Percentiles rank a stretch among this genome's conserved stretches.
Conservation (phyloP, 1,140 invertebrate genomes). For the Dolichoris vasculosae region DNA sequence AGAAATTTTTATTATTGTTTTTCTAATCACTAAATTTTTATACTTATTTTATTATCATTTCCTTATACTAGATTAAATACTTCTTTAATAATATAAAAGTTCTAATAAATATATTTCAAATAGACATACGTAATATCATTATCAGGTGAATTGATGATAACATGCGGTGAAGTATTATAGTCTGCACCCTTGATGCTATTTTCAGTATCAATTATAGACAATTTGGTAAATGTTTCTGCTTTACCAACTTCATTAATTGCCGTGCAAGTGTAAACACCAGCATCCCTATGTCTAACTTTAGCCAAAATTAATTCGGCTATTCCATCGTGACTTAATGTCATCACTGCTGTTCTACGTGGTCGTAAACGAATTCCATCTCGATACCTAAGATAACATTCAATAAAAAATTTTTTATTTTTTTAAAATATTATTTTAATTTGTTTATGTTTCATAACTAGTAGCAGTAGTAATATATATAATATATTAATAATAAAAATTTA, state of each 20-base stretch:
- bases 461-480: too few species aligned
- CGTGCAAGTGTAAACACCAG: constrained; percentile 90
- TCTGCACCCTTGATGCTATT: constrained; percentile 42
- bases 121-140: constrained; percentile 77
- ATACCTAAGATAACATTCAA: constrained; percentile 76
- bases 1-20: too few species aligned
- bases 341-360: constrained; percentile 82
- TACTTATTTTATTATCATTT: too few species aligned
- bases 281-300: constrained; percentile 80
- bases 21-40: too few species aligned
- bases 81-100: too few species aligned
- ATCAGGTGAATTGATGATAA: constrained; percentile 68
- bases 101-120: background rate
- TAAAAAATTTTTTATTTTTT: too few species aligned
- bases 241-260: constrained; percentile 91
- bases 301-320: constrained; percentile 83
- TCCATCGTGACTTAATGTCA: constrained; percentile 87
- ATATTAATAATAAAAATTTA: too few species aligned
- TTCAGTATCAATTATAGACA: constrained; percentile 76
- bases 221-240: constrained; percentile 82
- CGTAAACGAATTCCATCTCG: constrained; percentile 82
- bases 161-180: constrained; percentile 59
- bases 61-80: too few species aligned
- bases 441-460: too few species aligned
- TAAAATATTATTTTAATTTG: too few species aligned